Evolutionary conservation across 2,888 invertebrate genomes (phyloP).

Genomic region (Tetanocera ferruginea): DNA sequence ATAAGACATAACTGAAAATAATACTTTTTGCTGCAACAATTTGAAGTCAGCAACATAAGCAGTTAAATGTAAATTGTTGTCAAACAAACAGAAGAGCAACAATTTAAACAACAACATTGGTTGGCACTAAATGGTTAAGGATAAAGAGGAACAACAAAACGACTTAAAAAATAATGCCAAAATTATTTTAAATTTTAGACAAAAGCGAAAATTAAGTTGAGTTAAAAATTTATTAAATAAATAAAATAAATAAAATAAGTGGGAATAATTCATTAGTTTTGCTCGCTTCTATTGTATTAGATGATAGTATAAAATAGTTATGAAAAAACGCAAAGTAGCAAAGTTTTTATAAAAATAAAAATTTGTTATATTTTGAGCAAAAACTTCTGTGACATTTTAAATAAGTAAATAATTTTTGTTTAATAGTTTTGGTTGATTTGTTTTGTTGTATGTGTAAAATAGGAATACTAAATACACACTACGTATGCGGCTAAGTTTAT

Average conservation of each 20-base stretch:
- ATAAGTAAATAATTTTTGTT: not conserved
- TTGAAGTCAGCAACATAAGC: not conserved
- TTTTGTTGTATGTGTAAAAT: too few species aligned
- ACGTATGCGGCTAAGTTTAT: not conserved
- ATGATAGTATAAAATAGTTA: too few species aligned
- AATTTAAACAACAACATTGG: not conserved
- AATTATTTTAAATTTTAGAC: not conserved
- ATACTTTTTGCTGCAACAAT: not conserved
- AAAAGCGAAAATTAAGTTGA: not conserved
- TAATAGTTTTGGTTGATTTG: not conserved
- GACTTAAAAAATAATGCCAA: not conserved
- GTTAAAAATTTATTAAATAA: not conserved
- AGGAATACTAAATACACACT: not conserved
- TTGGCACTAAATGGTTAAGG: not conserved
- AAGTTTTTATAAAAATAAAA: too few species aligned
- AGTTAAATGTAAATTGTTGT: not conserved
- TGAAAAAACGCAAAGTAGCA: too few species aligned
- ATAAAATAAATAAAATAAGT: not conserved
- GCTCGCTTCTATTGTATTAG: too few species aligned
- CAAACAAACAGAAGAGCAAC: not conserved
- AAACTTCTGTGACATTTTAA: not conserved
- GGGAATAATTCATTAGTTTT: not conserved
- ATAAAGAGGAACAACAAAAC: not conserved
- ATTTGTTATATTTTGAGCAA: not conserved
- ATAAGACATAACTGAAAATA: not conserved